These are phyloP conservation scores for Coranthus polyacanthus DNA, from an alignment of 2,797 vertebrate species.

Conservation along the genomic window DNA sequence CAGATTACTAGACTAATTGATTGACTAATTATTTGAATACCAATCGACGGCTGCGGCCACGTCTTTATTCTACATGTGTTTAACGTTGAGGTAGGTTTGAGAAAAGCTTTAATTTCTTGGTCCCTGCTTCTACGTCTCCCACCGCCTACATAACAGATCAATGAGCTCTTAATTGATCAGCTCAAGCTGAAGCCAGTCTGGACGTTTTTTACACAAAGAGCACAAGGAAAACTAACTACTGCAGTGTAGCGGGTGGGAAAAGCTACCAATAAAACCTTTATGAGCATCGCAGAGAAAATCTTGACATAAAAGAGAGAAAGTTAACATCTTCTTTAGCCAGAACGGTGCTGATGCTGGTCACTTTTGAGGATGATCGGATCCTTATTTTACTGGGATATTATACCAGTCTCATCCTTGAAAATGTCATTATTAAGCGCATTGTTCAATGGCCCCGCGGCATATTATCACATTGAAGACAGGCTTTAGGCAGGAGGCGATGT, in stretches of 20 bases:
- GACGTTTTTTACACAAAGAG: no score
- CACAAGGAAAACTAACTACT: no score
- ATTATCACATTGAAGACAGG: conserved; percentile 48
- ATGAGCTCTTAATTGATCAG: conserved; percentile 80
- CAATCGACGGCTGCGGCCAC: no score
- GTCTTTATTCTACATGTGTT: neutral
- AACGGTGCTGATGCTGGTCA: conserved; percentile 22
- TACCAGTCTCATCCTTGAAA: conserved; percentile 48
- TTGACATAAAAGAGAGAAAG: conserved; percentile 25
- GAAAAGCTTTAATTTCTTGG: conserved; percentile 40
- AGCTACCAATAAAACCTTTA: conserved; percentile 54
- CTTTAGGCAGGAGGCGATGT: conserved; percentile 44
- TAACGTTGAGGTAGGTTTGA: conserved; percentile 23
- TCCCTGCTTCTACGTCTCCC: conserved; percentile 30
- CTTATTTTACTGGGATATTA: conserved; percentile 57
- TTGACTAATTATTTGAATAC: no score
- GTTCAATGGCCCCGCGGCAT: conserved; percentile 53
- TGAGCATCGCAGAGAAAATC: conserved; percentile 34
- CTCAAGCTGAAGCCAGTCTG: conserved; percentile 10
- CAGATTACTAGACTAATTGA: no score
- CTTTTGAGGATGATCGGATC: conserved; percentile 17
- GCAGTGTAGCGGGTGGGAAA: no score
- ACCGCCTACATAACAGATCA: conserved; percentile 60
- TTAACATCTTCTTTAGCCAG: conserved; percentile 13
- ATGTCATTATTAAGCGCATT: conserved; percentile 62